A percentile compares a stretch with the other conserved stretches of the same genome.
Evolutionary conservation across 2,113 vertebrate species (phyloP).

Genomic region (Upupa epops): DNA sequence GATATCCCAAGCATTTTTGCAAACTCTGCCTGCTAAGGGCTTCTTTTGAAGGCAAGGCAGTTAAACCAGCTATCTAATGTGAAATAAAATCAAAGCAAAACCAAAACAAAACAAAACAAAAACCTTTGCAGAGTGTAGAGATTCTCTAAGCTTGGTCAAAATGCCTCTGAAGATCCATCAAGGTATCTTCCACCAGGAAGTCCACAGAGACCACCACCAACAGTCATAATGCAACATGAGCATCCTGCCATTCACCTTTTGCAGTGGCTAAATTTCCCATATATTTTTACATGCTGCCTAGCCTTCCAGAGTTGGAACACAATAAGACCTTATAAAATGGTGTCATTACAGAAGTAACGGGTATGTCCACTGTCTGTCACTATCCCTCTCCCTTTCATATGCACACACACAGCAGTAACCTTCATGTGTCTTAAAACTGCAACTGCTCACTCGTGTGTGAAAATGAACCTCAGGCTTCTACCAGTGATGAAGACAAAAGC

Average conservation of each 20-base stretch:
- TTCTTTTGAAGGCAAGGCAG: background rate
- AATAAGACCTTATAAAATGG: background rate
- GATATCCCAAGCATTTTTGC: background rate
- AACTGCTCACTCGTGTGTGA: conserved; percentile 47
- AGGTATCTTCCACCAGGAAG: background rate
- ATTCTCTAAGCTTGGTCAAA: background rate
- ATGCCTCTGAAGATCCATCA: background rate
- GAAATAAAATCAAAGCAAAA: background rate
- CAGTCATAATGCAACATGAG: background rate
- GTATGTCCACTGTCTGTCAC: background rate
- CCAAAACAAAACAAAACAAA: background rate
- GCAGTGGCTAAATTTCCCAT: background rate
- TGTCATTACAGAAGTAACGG: background rate
- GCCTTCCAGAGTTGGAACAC: background rate
- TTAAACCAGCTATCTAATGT: background rate
- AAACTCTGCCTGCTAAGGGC: background rate
- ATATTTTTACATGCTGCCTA: background rate
- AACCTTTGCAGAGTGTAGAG: background rate
- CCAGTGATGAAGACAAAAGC: conserved; percentile 37
- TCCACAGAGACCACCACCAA: background rate
- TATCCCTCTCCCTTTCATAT: background rate
- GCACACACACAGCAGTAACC: conserved; percentile 30
- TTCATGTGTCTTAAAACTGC: conserved; percentile 60
- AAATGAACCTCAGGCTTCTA: conserved; percentile 53
- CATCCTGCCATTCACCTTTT: background rate